A percentile compares a stretch with the other conserved stretches of the same genome.
phyloP scores from a whole-genome alignment of 2,113 vertebrate genomes.

The Alethe diademata region DNA sequence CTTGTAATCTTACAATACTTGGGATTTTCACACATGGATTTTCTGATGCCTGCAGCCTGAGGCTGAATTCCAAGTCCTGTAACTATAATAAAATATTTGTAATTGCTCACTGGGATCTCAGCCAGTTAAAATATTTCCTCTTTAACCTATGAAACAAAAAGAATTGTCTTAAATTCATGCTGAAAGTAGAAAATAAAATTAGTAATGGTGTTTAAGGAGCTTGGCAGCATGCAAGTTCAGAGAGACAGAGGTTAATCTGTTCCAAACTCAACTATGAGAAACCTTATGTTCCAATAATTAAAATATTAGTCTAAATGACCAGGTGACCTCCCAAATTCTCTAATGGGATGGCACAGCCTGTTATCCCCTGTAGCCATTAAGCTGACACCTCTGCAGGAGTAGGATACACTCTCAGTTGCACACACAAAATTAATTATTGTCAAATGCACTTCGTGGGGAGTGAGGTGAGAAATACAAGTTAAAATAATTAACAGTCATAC shows the following conservation, averaged over 20 bases:
- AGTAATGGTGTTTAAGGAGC: slow-evolving; percentile 37
- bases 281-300: slow-evolving; percentile 30
- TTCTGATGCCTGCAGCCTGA: background rate
- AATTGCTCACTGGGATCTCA: slow-evolving; percentile 48
- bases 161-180: slow-evolving; percentile 16
- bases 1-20: background rate
- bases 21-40: background rate
- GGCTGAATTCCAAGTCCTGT: slow-evolving; percentile 8
- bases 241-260: slow-evolving; percentile 50
- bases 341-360: background rate
- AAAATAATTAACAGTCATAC: slow-evolving; percentile 15
- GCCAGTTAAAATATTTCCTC: slow-evolving; percentile 43
- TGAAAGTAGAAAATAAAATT: slow-evolving; percentile 59
- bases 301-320: slow-evolving; percentile 51
- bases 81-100: slow-evolving; percentile 50
- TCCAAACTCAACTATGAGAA: slow-evolving; percentile 27
- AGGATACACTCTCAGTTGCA: slow-evolving; percentile 28
- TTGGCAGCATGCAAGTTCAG: slow-evolving; percentile 36
- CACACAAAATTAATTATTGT: slow-evolving; percentile 55
- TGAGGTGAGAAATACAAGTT: slow-evolving; percentile 39
- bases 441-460: slow-evolving; percentile 19
- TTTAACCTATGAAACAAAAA: slow-evolving; percentile 57
- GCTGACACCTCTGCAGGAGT: slow-evolving; percentile 42
- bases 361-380: slow-evolving; percentile 40
- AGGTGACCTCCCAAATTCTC: background rate